Evolutionary conservation across 2,888 invertebrate genomes (phyloP), one percentile per base, ranked within the genome.

Genomic region (Clistopyga incitator): DNA sequence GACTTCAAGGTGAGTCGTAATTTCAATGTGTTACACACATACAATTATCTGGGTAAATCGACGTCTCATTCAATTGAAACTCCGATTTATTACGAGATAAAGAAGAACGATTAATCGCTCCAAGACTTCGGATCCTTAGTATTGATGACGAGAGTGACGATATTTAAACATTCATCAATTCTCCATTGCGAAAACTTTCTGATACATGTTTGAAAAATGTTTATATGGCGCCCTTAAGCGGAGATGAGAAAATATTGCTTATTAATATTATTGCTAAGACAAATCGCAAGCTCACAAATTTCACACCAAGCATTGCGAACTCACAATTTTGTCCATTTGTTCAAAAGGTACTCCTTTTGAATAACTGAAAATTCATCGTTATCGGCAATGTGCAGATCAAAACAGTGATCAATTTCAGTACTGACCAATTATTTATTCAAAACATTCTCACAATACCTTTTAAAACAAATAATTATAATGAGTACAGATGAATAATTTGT

Each of bases 1-100:
- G 97, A 97, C 90, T 96, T 98, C 87, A 95, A 95, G 94, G 97
- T 97, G 94, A 94, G 94, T 77, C 64, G 11, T 1, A 2, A 10
- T n/a, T 20, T 64, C 20, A 20, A 38, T 18, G 6, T n/a, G 3
- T 18, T 20, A 18, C 20, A 64, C 64, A 8, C 1, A 25, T 13
- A 1, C 13, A 15, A 56, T 56, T 56, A 54, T 20, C 23, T 3
- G 25, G 0, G 25, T 23, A 25, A 15, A 56, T 56, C 25, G 56
- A 25, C 13, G 56, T 1, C 15, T 25, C 0, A 23, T 11, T 25
- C 25, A 56, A 56, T 56, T 25, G 15, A 11, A 15, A 25, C 23
- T 25, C 3, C 6, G 50, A 50, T 50, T 50, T 6, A 29, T 6
- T 4, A 23, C 3, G 11, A 23, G 10, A 23, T 54, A 11, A n/a